phyloP scores from a whole-genome alignment of 2,888 invertebrate genomes.

The Incurvaria masculella region DNA sequence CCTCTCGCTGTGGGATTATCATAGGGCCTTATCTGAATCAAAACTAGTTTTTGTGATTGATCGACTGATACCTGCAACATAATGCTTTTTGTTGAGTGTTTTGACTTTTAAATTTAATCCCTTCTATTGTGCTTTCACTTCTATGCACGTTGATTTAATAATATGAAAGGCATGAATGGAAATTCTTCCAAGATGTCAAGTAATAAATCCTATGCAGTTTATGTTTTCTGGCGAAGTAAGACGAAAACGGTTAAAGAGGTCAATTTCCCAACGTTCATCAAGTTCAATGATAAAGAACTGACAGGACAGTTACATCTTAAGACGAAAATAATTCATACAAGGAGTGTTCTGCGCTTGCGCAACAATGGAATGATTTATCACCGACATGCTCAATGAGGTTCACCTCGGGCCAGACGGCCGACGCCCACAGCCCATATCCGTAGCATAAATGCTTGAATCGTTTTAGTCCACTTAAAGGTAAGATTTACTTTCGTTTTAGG shows the following conservation, averaged over 20 bases:
- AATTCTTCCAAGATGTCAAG: no score
- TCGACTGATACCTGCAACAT: background rate
- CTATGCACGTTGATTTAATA: no score
- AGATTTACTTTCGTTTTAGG: no score
- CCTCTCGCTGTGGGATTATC: background rate
- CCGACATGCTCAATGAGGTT: slow-evolving; percentile 22
- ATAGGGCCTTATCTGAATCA: background rate
- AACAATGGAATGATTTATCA: slow-evolving; percentile 32
- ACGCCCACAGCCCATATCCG: slow-evolving; percentile 40
- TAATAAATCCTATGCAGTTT: no score
- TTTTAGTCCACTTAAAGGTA: no score
- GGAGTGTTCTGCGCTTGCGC: slow-evolving; percentile 12
- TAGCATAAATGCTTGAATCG: no score
- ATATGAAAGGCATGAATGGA: no score
- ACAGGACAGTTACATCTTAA: no score
- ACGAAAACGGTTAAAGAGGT: no score
- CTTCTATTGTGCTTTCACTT: background rate
- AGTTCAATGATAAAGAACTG: no score
- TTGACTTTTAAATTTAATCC: background rate
- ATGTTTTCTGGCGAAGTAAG: no score
- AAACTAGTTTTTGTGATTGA: background rate
- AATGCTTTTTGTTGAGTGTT: background rate
- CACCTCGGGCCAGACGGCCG: slow-evolving; percentile 29
- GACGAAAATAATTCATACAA: background rate
- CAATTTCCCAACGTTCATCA: no score